These are phyloP conservation scores for Gobiocypris rarus DNA, from an alignment of 2,113 vertebrate species.

Conservation along the genomic window DNA sequence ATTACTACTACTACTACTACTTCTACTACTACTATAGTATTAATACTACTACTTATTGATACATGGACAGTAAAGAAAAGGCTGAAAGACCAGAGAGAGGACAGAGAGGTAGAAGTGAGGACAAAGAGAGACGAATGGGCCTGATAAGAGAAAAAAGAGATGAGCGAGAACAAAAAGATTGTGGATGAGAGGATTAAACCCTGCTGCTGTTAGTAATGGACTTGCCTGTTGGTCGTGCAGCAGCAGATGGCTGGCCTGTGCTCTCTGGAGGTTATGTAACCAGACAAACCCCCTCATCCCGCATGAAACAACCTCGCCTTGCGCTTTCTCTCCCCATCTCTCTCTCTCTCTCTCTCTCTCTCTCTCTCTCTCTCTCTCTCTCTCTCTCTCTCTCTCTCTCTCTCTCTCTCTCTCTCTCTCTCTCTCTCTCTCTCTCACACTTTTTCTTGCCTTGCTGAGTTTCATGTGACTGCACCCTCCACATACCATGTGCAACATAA, in stretches of 20 bases:
- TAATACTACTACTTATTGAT: neutral
- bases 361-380: neutral
- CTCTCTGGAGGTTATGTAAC: slow-evolving; percentile 50
- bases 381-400: neutral
- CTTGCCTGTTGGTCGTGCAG: neutral
- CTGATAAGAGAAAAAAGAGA: neutral
- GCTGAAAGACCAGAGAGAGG: neutral
- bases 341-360: neutral
- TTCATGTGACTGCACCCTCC: neutral
- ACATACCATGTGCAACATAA: neutral
- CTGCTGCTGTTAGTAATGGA: slow-evolving; percentile 39
- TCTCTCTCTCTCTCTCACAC: neutral
- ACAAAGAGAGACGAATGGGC: neutral
- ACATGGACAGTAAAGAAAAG: neutral
- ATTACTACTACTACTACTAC: too few relatives aligned
- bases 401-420: neutral
- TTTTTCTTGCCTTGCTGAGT: neutral
- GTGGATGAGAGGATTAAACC: slow-evolving; percentile 34
- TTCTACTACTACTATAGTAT: too few relatives aligned
- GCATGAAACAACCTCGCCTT: slow-evolving; percentile 7
- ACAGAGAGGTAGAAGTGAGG: neutral
- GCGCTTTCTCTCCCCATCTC: neutral
- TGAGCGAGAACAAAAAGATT: neutral
- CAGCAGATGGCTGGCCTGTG: slow-evolving; percentile 49
- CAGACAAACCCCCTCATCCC: slow-evolving; percentile 7